These are phyloP conservation scores for Oplegnathus fasciatus DNA, from an alignment of 2,113 vertebrate genomes.

Conservation along the genomic window DNA sequence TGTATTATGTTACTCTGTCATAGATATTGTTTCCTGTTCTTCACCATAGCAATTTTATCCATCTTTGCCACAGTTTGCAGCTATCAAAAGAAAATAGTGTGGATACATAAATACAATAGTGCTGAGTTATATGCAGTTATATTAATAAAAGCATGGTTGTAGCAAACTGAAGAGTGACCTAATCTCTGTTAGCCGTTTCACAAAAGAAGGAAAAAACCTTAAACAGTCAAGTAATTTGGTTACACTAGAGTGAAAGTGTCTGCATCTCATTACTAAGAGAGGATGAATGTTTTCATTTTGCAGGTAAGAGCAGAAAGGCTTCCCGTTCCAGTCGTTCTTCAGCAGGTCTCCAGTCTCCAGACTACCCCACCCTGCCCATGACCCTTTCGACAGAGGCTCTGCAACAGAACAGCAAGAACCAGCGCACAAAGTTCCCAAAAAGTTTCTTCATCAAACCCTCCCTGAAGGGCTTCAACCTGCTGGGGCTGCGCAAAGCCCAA, in stretches of 20 bases:
- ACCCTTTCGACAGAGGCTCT: slow-evolving; percentile 84
- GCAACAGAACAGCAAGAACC: slow-evolving; percentile 83
- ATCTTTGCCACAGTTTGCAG: neutral
- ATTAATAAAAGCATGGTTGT: neutral
- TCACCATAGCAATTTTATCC: neutral
- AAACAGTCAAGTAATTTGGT: neutral
- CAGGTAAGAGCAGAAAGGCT: slow-evolving; percentile 91
- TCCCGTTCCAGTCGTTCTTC: slow-evolving; percentile 86
- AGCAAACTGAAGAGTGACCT: neutral
- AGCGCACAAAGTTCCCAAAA: slow-evolving; percentile 75
- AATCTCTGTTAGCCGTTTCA: neutral
- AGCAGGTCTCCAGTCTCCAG: slow-evolving; percentile 84
- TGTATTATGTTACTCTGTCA: neutral
- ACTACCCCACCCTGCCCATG: slow-evolving; percentile 89
- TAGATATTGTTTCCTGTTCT: neutral
- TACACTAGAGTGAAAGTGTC: neutral
- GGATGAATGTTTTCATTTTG: slow-evolving; percentile 61
- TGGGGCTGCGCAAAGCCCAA: slow-evolving; percentile 83
- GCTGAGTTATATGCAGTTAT: neutral
- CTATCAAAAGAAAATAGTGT: neutral
- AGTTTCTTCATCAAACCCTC: slow-evolving; percentile 77
- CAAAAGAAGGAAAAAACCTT: neutral
- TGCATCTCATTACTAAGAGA: slow-evolving; percentile 6
- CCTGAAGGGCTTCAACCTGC: slow-evolving; percentile 77
- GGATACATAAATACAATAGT: too few species aligned